Conservation (phyloP, 1,140 invertebrate genomes). For the Camponotus pennsylvanicus region DNA sequence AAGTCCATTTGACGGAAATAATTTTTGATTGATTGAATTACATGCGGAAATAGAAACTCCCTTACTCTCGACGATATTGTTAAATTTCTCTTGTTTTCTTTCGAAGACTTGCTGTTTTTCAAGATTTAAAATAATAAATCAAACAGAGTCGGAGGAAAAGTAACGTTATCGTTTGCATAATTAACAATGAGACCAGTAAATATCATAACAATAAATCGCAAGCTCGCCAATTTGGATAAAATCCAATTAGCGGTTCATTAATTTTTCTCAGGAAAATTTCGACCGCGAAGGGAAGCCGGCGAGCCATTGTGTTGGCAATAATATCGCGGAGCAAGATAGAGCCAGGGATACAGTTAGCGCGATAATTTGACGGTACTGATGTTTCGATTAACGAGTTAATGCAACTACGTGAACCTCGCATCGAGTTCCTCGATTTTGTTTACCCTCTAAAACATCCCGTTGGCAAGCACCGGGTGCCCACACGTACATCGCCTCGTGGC, state of each 20-base stretch:
- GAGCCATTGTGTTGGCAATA: not conserved
- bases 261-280: not conserved
- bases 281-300: not conserved
- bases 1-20: not conserved
- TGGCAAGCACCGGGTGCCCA: constrained; percentile 1
- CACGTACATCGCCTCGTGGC: not conserved
- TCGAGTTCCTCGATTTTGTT: constrained; percentile 14
- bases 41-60: not conserved
- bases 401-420: constrained; percentile 34
- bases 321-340: not conserved
- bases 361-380: constrained; percentile 16
- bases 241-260: not conserved
- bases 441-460: not conserved
- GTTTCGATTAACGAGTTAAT: constrained; percentile 40
- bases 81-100: not conserved
- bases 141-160: not conserved
- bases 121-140: not conserved
- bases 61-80: too few relatives aligned
- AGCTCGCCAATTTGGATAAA: not conserved
- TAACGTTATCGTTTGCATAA: constrained; percentile 1
- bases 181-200: not conserved
- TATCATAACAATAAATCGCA: not conserved
- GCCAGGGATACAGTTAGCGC: constrained; percentile 22
- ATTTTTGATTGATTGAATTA: not conserved
- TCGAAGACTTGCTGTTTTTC: not conserved